These are phyloP conservation scores for Parazoanthus atlanticus DNA, from an alignment of 92 coral and sea anemone genomes.

Conservation along the genomic window DNA sequence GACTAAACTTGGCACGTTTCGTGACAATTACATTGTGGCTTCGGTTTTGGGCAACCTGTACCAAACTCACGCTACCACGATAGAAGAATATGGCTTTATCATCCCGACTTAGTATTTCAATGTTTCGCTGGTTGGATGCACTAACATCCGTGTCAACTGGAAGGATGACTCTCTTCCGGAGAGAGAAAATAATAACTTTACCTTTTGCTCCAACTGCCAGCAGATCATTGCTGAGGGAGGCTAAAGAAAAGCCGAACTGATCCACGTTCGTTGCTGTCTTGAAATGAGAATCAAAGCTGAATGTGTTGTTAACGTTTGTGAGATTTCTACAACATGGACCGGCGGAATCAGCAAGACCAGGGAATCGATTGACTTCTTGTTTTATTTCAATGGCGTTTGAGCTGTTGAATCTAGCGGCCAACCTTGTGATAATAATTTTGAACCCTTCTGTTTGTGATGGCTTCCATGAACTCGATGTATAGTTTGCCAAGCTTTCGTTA, in stretches of 20 bases:
- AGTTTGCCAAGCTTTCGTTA: background rate
- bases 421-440: conserved; percentile 29
- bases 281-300: conserved; percentile 69
- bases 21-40: background rate
- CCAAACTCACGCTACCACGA: conserved; percentile 21
- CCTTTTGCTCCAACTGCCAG: conserved; percentile 64
- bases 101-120: conserved; percentile 17
- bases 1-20: background rate
- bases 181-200: conserved; percentile 61
- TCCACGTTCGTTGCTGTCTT: conserved; percentile 67
- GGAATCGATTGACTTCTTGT: conserved; percentile 44
- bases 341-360: conserved; percentile 62
- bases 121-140: background rate
- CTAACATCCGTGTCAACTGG: conserved; percentile 6
- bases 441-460: conserved; percentile 22
- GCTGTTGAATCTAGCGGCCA: conserved; percentile 16
- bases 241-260: conserved; percentile 74
- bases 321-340: conserved; percentile 75
- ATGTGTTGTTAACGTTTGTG: conserved; percentile 25
- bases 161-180: conserved; percentile 9
- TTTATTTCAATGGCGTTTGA: conserved; percentile 19
- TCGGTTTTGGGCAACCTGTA: background rate
- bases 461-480: background rate
- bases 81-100: conserved; percentile 23
- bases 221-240: conserved; percentile 47